phyloP scores from a whole-genome alignment of 92 coral and sea anemone species.

The Blastomussa wellsi region DNA sequence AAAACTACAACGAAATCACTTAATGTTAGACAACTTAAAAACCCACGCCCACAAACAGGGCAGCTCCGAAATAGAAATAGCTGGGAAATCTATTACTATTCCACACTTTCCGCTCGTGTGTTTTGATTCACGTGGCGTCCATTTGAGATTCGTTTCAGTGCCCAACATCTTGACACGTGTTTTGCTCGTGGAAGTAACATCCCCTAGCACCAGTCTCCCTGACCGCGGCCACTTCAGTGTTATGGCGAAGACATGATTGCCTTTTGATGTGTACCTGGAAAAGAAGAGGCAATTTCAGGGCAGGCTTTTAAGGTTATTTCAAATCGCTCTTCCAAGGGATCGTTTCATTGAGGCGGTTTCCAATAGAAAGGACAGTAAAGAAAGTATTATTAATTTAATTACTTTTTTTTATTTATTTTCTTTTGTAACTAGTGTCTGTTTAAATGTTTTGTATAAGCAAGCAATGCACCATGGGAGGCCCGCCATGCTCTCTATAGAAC shows the following conservation, averaged over 20 bases:
- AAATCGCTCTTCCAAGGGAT: no score
- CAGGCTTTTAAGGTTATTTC: background rate
- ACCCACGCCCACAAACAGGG: constrained; percentile 97
- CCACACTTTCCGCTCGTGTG: constrained; percentile 46
- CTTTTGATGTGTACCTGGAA: constrained; percentile 82
- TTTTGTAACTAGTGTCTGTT: no score
- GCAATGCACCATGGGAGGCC: no score
- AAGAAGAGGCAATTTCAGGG: no score
- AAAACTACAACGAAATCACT: constrained; percentile 13
- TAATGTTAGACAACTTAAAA: constrained; percentile 63
- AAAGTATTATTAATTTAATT: no score
- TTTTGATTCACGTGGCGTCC: constrained; percentile 48
- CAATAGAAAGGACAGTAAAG: no score
- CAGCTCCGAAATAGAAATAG: constrained; percentile 63
- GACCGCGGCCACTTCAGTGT: constrained; percentile 77
- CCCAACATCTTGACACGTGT: constrained; percentile 83
- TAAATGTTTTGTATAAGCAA: no score
- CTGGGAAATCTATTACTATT: constrained; percentile 72
- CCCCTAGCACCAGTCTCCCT: constrained; percentile 51
- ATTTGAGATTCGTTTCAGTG: constrained; percentile 40
- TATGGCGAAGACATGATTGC: constrained; percentile 73
- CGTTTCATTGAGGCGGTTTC: no score
- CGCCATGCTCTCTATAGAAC: no score
- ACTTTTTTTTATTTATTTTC: no score
- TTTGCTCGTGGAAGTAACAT: constrained; percentile 39